A percentile compares a stretch with the other conserved stretches of the same genome.
These are phyloP conservation scores for Salvelinus fontinalis DNA, from an alignment of 2,113 vertebrate genomes.

Conservation along the genomic window DNA sequence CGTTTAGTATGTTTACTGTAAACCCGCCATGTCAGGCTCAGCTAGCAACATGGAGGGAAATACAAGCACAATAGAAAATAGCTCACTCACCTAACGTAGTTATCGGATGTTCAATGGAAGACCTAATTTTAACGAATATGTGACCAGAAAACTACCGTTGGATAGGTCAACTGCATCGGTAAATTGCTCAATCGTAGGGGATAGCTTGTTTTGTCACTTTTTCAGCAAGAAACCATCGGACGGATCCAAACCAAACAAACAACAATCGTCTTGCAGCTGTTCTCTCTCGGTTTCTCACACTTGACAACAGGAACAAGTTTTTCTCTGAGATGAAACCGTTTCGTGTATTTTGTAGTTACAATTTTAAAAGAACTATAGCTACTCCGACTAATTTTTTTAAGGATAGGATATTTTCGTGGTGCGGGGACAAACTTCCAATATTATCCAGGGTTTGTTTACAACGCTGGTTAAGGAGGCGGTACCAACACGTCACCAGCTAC, in stretches of 20 bases:
- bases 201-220: neutral
- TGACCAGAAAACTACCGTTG: conserved; percentile 2
- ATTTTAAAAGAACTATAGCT: too few species aligned
- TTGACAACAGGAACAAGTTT: neutral
- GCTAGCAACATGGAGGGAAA: neutral
- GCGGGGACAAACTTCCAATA: conserved; percentile 25
- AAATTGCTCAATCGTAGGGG: conserved; percentile 1
- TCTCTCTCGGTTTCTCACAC: neutral
- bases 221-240: neutral
- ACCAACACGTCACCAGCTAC: conserved; percentile 45
- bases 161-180: conserved; percentile 25
- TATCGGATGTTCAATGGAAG: conserved; percentile 2
- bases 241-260: neutral
- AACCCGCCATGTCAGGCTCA: neutral
- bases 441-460: conserved; percentile 66
- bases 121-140: neutral
- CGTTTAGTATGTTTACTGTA: too few species aligned
- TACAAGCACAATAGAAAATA: conserved; percentile 19
- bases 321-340: too few species aligned
- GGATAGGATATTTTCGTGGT: neutral
- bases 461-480: conserved; percentile 55
- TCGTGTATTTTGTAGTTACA: too few species aligned
- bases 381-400: too few species aligned
- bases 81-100: conserved; percentile 59
- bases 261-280: neutral